Percentiles rank a stretch among this genome's conserved stretches.
These are phyloP conservation scores for Pocota personata DNA, from an alignment of 2,888 invertebrate genomes.

Conservation along the genomic window DNA sequence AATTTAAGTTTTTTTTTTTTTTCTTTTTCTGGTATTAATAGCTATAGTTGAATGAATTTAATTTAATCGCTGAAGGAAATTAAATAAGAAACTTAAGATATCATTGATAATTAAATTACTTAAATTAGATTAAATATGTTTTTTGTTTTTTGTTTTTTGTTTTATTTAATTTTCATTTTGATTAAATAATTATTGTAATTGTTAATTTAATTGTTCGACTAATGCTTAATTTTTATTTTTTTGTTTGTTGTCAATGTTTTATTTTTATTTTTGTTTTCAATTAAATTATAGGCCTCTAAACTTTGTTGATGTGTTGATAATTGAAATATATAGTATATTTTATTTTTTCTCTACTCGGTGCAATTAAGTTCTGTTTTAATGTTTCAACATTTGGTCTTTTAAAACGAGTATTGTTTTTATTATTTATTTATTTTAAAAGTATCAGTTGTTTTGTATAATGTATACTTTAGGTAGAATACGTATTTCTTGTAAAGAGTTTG, in stretches of 20 bases:
- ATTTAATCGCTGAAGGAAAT: conserved; percentile 42
- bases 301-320: conserved; percentile 54
- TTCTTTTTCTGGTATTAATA: conserved; percentile 17
- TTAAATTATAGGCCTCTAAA: conserved; percentile 60
- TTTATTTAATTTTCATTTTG: conserved; percentile 45
- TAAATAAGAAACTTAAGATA: conserved; percentile 25
- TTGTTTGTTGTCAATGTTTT: conserved; percentile 3
- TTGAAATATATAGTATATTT: conserved; percentile 47
- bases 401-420: conserved; percentile 56
- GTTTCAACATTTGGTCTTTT: conserved; percentile 70
- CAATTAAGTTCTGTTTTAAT: conserved; percentile 62
- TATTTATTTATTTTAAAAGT: conserved; percentile 34
- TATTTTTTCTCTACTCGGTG: conserved; percentile 60
- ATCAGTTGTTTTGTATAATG: conserved; percentile 35
- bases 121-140: conserved; percentile 56
- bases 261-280: conserved; percentile 30
- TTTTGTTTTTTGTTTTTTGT: conserved; percentile 4
- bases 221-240: conserved; percentile 46
- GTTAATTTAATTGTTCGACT: conserved; percentile 57
- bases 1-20: conserved; percentile 40
- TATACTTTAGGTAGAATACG: conserved; percentile 62
- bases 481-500: conserved; percentile 30
- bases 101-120: conserved; percentile 55
- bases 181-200: conserved; percentile 65
- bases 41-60: conserved; percentile 52